These are phyloP conservation scores for Poecilobothrus nobilitatus DNA, from an alignment of 2,888 invertebrate species.

Conservation along the genomic window DNA sequence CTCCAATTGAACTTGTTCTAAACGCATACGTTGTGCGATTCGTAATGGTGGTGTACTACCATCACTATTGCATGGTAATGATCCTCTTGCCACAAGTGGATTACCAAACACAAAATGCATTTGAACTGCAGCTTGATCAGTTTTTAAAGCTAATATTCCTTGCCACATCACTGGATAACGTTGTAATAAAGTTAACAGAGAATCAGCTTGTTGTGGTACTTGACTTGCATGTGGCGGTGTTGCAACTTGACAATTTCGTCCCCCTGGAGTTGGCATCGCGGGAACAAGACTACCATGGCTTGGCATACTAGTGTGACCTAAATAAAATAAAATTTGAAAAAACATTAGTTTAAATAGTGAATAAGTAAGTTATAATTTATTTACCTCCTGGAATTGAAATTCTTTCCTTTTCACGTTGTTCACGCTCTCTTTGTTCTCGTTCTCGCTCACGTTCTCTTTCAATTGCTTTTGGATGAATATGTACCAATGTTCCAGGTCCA, in stretches of 20 bases:
- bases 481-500: slow-evolving; percentile 16
- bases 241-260: slow-evolving; percentile 35
- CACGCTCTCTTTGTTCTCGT: slow-evolving; percentile 30
- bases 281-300: slow-evolving; percentile 34
- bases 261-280: slow-evolving; percentile 29
- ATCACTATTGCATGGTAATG: slow-evolving; percentile 76
- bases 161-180: slow-evolving; percentile 98
- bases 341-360: background rate
- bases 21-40: slow-evolving; percentile 94
- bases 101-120: slow-evolving; percentile 98
- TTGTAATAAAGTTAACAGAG: slow-evolving; percentile 71
- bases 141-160: slow-evolving; percentile 87
- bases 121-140: slow-evolving; percentile 94
- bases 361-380: background rate
- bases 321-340: slow-evolving; percentile 7
- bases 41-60: slow-evolving; percentile 77
- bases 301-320: slow-evolving; percentile 27
- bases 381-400: slow-evolving; percentile 27
- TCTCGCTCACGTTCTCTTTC: slow-evolving; percentile 34
- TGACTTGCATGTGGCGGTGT: slow-evolving; percentile 65
- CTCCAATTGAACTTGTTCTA: slow-evolving; percentile 91
- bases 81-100: slow-evolving; percentile 77
- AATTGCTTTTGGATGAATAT: slow-evolving; percentile 36
- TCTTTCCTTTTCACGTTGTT: slow-evolving; percentile 34
- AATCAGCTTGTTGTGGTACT: slow-evolving; percentile 75